Evolutionary conservation across 2,888 invertebrate genomes (phyloP).

Genomic region (Apamea anceps): DNA sequence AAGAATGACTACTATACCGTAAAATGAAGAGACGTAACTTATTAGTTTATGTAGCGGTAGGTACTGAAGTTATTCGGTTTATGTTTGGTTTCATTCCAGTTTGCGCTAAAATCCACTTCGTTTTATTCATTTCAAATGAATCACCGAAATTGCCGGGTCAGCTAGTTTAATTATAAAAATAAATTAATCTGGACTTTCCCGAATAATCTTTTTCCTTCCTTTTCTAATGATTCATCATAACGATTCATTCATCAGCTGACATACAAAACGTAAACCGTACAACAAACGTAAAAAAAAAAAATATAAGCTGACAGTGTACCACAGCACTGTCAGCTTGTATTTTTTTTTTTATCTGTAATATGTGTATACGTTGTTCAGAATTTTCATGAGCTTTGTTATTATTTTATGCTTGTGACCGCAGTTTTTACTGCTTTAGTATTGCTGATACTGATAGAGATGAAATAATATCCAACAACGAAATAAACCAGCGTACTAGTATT

Average conservation of each 20-base stretch:
- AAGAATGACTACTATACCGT: no score
- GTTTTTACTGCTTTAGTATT: neutral
- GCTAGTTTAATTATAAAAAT: neutral
- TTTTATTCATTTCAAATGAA: neutral
- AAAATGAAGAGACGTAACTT: conserved; percentile 10
- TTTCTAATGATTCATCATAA: neutral
- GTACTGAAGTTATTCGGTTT: neutral
- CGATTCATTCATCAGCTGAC: conserved; percentile 14
- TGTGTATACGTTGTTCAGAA: no score
- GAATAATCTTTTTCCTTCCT: neutral
- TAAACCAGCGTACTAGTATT: no score
- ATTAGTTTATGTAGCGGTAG: neutral
- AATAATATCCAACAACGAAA: no score
- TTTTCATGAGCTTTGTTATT: no score
- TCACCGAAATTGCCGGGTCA: no score
- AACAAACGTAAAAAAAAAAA: no score
- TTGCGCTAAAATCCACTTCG: neutral
- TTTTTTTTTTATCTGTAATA: neutral
- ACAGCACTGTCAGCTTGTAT: neutral
- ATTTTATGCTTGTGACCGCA: neutral
- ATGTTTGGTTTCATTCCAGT: no score
- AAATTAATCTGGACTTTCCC: neutral
- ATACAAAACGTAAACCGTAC: neutral
- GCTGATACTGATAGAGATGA: no score
- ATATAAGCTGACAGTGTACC: no score